Conservation (phyloP, 2,113 vertebrate species). For the Centrocercus urophasianus region DNA sequence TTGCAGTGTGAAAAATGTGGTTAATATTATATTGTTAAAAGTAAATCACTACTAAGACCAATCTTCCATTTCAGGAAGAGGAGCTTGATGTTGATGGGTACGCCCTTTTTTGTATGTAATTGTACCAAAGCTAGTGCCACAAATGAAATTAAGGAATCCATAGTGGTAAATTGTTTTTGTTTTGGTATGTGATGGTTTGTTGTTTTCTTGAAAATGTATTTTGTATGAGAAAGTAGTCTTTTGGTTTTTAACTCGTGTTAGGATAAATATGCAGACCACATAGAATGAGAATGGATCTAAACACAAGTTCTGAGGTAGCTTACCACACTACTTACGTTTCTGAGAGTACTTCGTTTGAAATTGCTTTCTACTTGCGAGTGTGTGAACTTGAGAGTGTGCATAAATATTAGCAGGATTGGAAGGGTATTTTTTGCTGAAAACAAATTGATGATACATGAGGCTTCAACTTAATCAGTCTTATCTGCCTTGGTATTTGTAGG, state of each 20-base stretch:
- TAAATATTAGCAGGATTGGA: neutral
- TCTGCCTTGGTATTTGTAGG: neutral
- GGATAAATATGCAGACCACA: neutral
- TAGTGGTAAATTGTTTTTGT: neutral
- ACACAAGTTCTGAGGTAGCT: rapidly evolving
- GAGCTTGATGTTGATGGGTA: neutral
- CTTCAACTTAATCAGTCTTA: neutral
- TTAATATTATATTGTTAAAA: neutral
- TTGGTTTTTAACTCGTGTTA: neutral
- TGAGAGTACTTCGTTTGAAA: neutral
- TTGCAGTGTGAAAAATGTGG: neutral
- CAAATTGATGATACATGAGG: neutral
- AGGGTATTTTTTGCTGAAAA: neutral
- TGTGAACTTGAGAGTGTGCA: neutral
- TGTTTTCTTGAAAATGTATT: neutral
- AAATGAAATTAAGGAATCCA: neutral
- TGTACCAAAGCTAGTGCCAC: neutral
- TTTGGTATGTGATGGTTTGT: neutral
- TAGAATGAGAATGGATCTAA: neutral
- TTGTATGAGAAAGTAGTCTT: neutral
- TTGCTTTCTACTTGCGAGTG: neutral
- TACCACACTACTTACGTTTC: neutral
- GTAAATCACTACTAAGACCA: neutral
- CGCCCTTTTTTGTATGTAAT: neutral
- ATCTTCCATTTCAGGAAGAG: neutral